A percentile compares a stretch with the other conserved stretches of the same genome.
Conservation (phyloP, 1,140 invertebrate species). For the Pristionchus pacificus region DNA sequence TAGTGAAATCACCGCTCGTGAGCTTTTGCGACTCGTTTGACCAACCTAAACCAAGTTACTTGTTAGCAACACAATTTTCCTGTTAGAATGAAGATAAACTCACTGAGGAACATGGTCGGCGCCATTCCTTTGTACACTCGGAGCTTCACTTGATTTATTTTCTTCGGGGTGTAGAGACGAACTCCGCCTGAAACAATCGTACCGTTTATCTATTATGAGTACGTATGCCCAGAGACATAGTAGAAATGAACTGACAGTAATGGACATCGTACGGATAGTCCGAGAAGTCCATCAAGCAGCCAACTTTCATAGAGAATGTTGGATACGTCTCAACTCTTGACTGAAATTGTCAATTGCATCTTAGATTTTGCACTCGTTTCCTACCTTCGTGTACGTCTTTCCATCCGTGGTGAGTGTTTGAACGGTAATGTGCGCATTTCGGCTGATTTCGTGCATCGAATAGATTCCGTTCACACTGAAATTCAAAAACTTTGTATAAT, state of each 20-base stretch:
- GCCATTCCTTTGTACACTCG: slow-evolving; percentile 25
- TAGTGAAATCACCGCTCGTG: slow-evolving; percentile 23
- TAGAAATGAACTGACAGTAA: slow-evolving; percentile 28
- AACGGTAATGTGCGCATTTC: slow-evolving; percentile 44
- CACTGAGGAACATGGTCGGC: slow-evolving; percentile 34
- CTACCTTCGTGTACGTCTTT: slow-evolving; percentile 15
- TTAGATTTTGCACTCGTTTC: slow-evolving; percentile 4
- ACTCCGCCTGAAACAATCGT: no score
- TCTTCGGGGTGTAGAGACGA: slow-evolving; percentile 35
- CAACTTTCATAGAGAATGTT: slow-evolving; percentile 50
- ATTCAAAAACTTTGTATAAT: slow-evolving; percentile 14
- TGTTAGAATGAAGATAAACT: not conserved
- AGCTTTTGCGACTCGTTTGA: slow-evolving; percentile 16
- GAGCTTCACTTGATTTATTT: slow-evolving; percentile 43
- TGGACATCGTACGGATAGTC: slow-evolving; percentile 45
- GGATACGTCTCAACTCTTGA: slow-evolving; percentile 51
- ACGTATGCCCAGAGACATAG: no score
- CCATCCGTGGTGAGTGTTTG: slow-evolving; percentile 31
- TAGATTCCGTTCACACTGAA: slow-evolving; percentile 51
- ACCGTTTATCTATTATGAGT: no score
- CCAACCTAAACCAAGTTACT: slow-evolving; percentile 17
- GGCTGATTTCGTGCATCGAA: slow-evolving; percentile 48
- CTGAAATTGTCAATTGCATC: slow-evolving; percentile 12
- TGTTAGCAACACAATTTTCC: not conserved
- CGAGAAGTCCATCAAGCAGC: slow-evolving; percentile 47